These are phyloP conservation scores for Urocolius indicus DNA, from an alignment of 2,113 vertebrate genomes.

Conservation along the genomic window DNA sequence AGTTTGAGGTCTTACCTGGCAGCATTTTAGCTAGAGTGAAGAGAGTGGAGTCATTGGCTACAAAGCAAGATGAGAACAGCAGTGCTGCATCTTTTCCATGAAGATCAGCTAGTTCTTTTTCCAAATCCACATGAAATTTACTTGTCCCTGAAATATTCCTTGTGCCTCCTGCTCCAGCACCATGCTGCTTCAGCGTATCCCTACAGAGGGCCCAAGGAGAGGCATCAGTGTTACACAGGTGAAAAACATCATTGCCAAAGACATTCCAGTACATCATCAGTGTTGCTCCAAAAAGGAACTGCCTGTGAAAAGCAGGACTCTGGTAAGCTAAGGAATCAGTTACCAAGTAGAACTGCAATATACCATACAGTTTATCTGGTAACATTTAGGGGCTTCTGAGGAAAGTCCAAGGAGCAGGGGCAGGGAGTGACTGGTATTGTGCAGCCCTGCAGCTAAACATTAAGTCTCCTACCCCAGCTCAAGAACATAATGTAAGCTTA, in stretches of 20 bases:
- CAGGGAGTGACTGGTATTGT: not conserved
- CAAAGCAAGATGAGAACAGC: conserved; percentile 95
- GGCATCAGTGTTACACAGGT: not conserved
- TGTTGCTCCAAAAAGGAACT: not conserved
- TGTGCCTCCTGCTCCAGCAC: conserved; percentile 95
- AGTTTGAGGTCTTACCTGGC: conserved; percentile 80
- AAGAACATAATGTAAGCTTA: not conserved
- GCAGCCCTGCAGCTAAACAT: not conserved
- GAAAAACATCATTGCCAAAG: not conserved
- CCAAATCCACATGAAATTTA: conserved; percentile 95
- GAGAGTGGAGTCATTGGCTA: conserved; percentile 98
- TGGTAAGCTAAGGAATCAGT: not conserved
- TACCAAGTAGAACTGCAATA: not conserved
- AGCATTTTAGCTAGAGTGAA: conserved; percentile 96
- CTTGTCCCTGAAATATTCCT: conserved; percentile 98
- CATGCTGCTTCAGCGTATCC: conserved; percentile 91
- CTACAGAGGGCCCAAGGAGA: conserved; percentile 63
- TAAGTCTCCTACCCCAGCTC: not conserved
- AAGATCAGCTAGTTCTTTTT: conserved; percentile 92
- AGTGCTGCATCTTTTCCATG: conserved; percentile 94
- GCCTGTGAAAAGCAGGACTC: not conserved
- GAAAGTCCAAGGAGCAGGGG: not conserved
- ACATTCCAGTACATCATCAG: not conserved
- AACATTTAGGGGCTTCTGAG: not conserved
- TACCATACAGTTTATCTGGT: not conserved